phyloP scores from a whole-genome alignment of 2,113 vertebrate species.

The Hypocryptadius cinnamomeus region DNA sequence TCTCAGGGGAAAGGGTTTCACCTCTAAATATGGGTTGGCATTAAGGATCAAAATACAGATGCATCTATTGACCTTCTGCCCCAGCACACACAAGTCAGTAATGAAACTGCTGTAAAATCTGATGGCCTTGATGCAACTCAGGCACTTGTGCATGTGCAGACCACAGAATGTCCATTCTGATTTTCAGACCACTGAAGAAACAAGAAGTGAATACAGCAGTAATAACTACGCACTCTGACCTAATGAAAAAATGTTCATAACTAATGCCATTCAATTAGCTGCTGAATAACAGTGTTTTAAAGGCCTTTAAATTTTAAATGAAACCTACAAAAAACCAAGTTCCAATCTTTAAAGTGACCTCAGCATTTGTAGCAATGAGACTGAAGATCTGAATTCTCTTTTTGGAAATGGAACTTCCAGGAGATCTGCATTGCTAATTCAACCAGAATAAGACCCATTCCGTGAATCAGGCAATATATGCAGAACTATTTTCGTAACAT shows the following conservation, averaged over 20 bases:
- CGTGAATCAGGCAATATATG: not conserved
- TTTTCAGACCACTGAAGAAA: not conserved
- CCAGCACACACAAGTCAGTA: not conserved
- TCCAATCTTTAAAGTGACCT: not conserved
- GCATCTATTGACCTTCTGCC: not conserved
- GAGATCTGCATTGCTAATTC: not conserved
- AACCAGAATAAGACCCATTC: not conserved
- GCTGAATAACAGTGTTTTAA: not conserved
- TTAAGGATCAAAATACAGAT: conserved; percentile 9
- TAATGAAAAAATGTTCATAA: not conserved
- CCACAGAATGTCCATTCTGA: not conserved
- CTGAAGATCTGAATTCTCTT: not conserved
- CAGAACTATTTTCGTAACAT: not conserved
- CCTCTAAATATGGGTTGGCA: conserved; percentile 27
- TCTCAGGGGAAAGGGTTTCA: conserved; percentile 16
- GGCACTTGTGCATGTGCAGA: not conserved
- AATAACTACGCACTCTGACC: not conserved
- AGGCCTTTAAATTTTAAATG: not conserved
- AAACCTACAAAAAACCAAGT: not conserved
- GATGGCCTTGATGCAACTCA: not conserved
- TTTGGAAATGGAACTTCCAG: not conserved
- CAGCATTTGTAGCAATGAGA: not conserved
- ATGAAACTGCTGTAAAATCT: not conserved
- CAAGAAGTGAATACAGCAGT: not conserved
- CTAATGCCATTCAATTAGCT: not conserved